Evolutionary conservation across 2,113 vertebrate genomes (phyloP), one percentile per base, ranked within the genome.

Genomic region (Turdus rufiventris): DNA sequence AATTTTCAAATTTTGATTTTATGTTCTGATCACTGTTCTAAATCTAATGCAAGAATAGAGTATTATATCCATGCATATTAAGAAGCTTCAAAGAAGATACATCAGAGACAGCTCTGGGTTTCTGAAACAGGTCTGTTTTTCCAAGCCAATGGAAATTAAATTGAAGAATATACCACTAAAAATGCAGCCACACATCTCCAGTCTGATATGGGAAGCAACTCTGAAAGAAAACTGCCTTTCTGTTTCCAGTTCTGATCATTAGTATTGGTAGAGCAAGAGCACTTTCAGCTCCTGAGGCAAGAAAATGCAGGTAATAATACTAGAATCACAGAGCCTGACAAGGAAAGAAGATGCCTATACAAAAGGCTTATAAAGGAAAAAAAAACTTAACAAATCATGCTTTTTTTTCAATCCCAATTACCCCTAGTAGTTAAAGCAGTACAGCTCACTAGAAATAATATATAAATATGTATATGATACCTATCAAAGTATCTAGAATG

Each of bases 311-410:
- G 19, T 40, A 84, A 78, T 20, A 70, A 33, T 14, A 84, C 17
- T 9, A 66, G 60, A 76, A 88, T 81, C 63, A 91, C 38, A 79
- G 58, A 94, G 57, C 26, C 31, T 43, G 12, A n/a, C 21, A 72
- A 62, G 9, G 25, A 85, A 73, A 85, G 36, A 93, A 66, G n/a
- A 61, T 68, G 23, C 5, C 48, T 61, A 47, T 14, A 34, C 7
- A 48, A 54, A 50, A 91, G 38, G 6, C 29, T 48, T 5, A 33
- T 67, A 68, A 86, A 58, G 5, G 12, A 0, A 17, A 60, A 43
- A 43, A 23, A 60, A 17, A 5, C 9, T 0, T 6, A 74, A 66
- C 1, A 2, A 84, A 81, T 60, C 9, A 71, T 25, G 10, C 0
- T 10, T 20, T 48, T 53, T 80, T 48, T 15, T 2, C 31, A 72